phyloP scores from a whole-genome alignment of 2,113 vertebrate genomes.

The Tangachromis dhanisi region DNA sequence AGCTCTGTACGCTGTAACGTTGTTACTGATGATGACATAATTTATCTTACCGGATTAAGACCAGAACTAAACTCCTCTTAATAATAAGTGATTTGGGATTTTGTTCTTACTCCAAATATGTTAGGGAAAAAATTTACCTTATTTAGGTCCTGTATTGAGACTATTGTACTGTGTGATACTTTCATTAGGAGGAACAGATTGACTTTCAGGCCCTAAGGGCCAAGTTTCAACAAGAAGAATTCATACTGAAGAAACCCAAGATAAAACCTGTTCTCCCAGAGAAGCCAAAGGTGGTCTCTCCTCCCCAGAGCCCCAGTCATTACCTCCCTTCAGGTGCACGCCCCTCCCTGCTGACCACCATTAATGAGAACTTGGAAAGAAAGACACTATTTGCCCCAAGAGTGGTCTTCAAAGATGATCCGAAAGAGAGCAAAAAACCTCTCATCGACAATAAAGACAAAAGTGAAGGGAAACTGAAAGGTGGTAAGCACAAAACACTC shows the following conservation, averaged over 20 bases:
- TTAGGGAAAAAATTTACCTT: background rate
- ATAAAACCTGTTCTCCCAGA: constrained; percentile 58
- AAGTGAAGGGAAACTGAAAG: constrained; percentile 15
- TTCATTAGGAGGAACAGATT: constrained; percentile 35
- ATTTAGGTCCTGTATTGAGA: background rate
- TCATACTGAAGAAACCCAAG: constrained; percentile 27
- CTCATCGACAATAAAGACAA: constrained; percentile 9
- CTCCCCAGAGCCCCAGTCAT: constrained; percentile 43
- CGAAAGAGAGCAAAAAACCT: constrained; percentile 43
- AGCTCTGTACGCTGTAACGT: background rate
- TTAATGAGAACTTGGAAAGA: constrained; percentile 41
- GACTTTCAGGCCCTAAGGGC: constrained; percentile 66
- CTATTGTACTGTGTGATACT: background rate
- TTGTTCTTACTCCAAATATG: background rate
- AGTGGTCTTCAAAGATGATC: constrained; percentile 69
- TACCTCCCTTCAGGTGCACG: constrained; percentile 54
- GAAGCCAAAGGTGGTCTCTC: constrained; percentile 55
- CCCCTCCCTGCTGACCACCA: constrained; percentile 56
- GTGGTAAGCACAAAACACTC: constrained; percentile 15
- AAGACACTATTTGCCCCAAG: constrained; percentile 14
- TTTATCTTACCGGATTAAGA: background rate
- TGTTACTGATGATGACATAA: background rate
- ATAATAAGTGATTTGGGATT: background rate
- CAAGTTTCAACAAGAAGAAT: constrained; percentile 61
- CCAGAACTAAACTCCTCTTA: background rate